A percentile compares a stretch with the other conserved stretches of the same genome.
Evolutionary conservation across 37 sponge, comb jelly and placozoan species (phyloP).

Genomic region (Chondrosia reniformis): DNA sequence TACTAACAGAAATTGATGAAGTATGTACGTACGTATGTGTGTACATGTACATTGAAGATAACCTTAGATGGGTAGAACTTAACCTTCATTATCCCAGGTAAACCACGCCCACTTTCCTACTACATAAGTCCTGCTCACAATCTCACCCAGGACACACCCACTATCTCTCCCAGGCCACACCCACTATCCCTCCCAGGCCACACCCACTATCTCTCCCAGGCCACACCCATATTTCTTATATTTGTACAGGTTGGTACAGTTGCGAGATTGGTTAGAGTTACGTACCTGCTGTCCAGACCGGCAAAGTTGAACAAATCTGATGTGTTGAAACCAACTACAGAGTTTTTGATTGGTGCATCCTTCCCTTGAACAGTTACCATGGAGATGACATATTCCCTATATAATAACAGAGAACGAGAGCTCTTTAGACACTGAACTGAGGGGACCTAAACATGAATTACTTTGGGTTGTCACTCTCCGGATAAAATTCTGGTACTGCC

Average conservation of each 20-base stretch:
- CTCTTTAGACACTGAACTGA: too few relatives aligned
- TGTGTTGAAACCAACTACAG: slow-evolving; percentile 55
- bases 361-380: slow-evolving; percentile 66
- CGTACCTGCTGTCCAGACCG: slow-evolving; percentile 66
- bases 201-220: background rate
- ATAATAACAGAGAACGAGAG: background rate
- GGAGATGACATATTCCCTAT: slow-evolving; percentile 67
- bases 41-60: too few relatives aligned
- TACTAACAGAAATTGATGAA: background rate
- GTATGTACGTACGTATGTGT: background rate
- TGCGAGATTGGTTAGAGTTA: too few relatives aligned
- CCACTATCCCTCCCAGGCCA: background rate
- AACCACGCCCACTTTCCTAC: too few relatives aligned
- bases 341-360: slow-evolving; percentile 69
- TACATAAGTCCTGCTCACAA: too few relatives aligned
- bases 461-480: slow-evolving; percentile 28
- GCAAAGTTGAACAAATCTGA: slow-evolving; percentile 63
- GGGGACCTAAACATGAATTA: too few relatives aligned
- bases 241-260: background rate
- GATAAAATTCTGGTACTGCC: slow-evolving; percentile 71
- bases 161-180: background rate
- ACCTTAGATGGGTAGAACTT: too few relatives aligned
- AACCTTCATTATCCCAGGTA: too few relatives aligned
- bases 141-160: background rate
- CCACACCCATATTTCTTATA: background rate